These are phyloP conservation scores for Acronicta alni DNA, from an alignment of 2,888 invertebrate species.

Conservation along the genomic window DNA sequence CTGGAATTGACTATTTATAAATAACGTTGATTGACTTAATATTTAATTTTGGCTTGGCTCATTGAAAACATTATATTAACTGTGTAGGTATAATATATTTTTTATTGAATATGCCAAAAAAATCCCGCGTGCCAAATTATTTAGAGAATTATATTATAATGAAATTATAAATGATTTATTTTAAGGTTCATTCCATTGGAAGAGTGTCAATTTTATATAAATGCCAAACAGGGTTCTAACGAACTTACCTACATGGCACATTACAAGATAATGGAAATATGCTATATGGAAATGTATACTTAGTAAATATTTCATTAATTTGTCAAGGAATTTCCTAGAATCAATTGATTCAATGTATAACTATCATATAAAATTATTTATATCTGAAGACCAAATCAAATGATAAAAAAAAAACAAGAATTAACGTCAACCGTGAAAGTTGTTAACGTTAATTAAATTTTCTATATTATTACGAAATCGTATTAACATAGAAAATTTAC, in stretches of 20 bases:
- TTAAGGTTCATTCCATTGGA: conserved; percentile 12
- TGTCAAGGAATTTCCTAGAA: conserved; percentile 1
- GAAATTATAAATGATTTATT: conserved; percentile 4
- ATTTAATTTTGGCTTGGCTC: not conserved
- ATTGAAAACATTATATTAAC: not conserved
- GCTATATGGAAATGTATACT: conserved; percentile 1
- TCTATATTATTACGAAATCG: no score
- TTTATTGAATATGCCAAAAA: conserved; percentile 19
- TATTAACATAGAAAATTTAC: no score
- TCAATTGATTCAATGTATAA: no score
- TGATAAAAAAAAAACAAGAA: no score
- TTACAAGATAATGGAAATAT: conserved; percentile 22
- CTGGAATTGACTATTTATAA: conserved; percentile 52
- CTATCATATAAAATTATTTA: no score
- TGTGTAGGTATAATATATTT: conserved; percentile 3
- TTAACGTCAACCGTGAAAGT: no score
- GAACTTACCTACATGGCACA: conserved; percentile 8
- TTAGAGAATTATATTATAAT: conserved; percentile 11
- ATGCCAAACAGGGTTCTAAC: conserved; percentile 22
- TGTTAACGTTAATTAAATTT: no score
- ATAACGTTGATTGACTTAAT: conserved; percentile 2
- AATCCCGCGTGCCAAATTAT: conserved; percentile 47
- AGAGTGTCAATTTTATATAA: conserved; percentile 39
- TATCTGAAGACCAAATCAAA: no score
- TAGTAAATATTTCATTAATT: conserved; percentile 4